Evolutionary conservation across 1,140 invertebrate species (phyloP), one percentile per base, ranked within the genome.

Genomic region (Drosophila novamexicana): DNA sequence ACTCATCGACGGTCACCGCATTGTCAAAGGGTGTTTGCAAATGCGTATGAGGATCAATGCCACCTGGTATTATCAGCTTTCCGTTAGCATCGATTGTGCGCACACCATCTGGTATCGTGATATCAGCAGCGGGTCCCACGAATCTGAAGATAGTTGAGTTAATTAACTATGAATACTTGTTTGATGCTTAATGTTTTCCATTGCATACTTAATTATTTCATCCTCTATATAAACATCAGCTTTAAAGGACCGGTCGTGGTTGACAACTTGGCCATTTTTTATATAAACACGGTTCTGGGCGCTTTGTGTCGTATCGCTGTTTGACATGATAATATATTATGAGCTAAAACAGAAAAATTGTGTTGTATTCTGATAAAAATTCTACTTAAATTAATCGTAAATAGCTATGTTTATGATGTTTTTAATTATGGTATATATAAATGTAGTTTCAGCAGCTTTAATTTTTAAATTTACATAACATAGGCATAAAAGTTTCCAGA

Each of bases 191-290:
- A 22, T 22, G 22, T 22, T 4, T 22, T 22, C 2, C 2, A 22
- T 22, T 7, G 22, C 9, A 7, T 75, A 92, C 91, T 92, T 92
- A 29, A 92, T 92, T 29, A 79, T 82, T 44, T 91, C 92, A 77
- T 92, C 91, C 53, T 92, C 92, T 47, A 92, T 89, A 62, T 92
- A 92, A 44, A 93, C 93, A 96, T 97, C 95, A 97, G 97, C 93
- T 96, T 96, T 64, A 97, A 92, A 88, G 82, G 97, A 96, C 37
- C 95, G 95, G 93, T 99, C 98, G 90, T 98, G 98, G 93, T 99
- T 99, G 49, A 99, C 97, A 70, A 99, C 95, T 91, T 96, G 96
- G 8, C 98, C 99, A 94, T 98, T 97, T 93, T 98, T 98, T 73
- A 99, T 98, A 44, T 99, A 94, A 37, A 99, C 93, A 5, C 97